Conservation (phyloP, 2,797 vertebrate genomes). For the Lepilemur ruficaudatus region DNA sequence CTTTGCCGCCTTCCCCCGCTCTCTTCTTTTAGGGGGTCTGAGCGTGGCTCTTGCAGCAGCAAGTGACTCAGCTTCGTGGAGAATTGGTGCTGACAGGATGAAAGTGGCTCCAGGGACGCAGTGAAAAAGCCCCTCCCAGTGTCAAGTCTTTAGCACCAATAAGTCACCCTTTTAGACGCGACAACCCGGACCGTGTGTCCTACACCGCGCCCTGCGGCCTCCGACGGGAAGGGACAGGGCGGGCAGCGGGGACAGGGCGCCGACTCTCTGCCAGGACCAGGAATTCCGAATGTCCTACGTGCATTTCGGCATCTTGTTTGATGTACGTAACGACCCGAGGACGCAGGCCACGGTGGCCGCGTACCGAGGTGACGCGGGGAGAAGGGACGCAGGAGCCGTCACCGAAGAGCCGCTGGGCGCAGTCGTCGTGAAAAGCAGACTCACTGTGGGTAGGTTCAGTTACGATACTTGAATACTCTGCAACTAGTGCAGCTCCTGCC, state of each 20-base stretch:
- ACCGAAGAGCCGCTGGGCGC: not conserved
- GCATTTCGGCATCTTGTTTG: not conserved
- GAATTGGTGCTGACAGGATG: not conserved
- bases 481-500: not conserved
- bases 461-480: not conserved
- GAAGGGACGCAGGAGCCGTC: not conserved
- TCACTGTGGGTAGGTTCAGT: not conserved
- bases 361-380: fast-evolving
- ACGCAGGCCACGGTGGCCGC: not conserved
- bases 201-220: not conserved
- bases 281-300: not conserved
- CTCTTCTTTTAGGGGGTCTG: not conserved
- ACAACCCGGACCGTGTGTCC: not conserved
- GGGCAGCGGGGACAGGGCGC: not conserved
- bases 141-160: not conserved
- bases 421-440: not conserved
- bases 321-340: not conserved
- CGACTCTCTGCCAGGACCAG: not conserved
- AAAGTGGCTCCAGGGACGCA: not conserved
- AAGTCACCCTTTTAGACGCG: too few relatives aligned
- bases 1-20: too few relatives aligned
- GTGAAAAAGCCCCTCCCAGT: not conserved
- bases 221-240: not conserved
- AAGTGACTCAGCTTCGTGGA: not conserved
- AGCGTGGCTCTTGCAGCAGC: not conserved